Evolutionary conservation across 2,888 invertebrate species (phyloP), one percentile per base, ranked within the genome.

Genomic region (Drosophila tripunctata): DNA sequence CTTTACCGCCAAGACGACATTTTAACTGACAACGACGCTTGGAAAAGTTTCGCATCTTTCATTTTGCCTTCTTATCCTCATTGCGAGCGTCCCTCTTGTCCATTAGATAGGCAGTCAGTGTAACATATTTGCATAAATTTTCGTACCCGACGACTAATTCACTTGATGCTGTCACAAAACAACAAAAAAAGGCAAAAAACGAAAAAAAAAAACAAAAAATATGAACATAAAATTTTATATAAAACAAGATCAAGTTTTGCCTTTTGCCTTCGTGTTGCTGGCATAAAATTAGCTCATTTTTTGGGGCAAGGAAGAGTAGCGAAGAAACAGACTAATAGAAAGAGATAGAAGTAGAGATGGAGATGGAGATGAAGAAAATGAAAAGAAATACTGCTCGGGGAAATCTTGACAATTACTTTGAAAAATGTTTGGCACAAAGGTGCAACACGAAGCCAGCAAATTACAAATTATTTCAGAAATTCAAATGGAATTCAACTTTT

Each of bases 61-160:
- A 36, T 40, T 52, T 36, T 44, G 30, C 36, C 36, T 15, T 30
- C 1, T 15, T 6, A 0, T 14, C 19, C 33, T 22, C 21, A 1
- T 4, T 3, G 5, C 10, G 5, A 19, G 38, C 5, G 12, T 0
- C 6, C 15, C 5, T n/a, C 17, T 21, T 15, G 30, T 30, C 41
- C 27, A 15, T 44, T 44, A 30, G n/a, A 12, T 50, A 12, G 36
- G 35, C 48, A 51, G 51, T 21, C 43, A 60, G 63, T 79, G 77
- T 68, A 77, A 69, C 74, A 74, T 74, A 78, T 78, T 78, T 80
- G 77, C 80, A 78, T 78, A 78, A 74, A 79, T 76, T 80, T 79
- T 22, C 62, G 40, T 57, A 56, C 54, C 48, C 35, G n/a, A 5
- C 35, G 38, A 40, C 54, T 30, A 35, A 56, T 50, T 45, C 36